These are phyloP conservation scores for Casuarius casuarius DNA, from an alignment of 2,113 vertebrate species.

Conservation along the genomic window DNA sequence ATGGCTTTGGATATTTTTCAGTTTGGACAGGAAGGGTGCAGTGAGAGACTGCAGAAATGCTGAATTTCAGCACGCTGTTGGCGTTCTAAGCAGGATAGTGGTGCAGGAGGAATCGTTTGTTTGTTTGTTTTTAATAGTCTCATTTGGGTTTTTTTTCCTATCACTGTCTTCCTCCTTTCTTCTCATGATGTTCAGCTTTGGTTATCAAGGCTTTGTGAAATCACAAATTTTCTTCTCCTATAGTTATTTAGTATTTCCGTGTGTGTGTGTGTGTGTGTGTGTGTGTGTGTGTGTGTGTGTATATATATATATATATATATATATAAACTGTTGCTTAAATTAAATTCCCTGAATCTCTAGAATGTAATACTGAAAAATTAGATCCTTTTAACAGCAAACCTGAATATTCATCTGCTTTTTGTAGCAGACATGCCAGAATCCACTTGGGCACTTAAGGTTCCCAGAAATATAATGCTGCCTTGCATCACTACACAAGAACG, in stretches of 20 bases:
- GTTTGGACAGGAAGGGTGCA: neutral
- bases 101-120: neutral
- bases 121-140: neutral
- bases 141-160: neutral
- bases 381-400: neutral
- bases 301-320: neutral
- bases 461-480: neutral
- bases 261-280: neutral
- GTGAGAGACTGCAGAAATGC: neutral
- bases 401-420: neutral
- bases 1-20: neutral
- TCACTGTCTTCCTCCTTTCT: neutral
- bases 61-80: neutral
- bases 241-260: neutral
- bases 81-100: neutral
- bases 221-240: neutral
- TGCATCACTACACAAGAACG: neutral
- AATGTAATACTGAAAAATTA: neutral
- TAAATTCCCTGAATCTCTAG: neutral
- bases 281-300: neutral
- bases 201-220: neutral
- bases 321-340: neutral
- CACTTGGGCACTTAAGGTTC: accelerated
- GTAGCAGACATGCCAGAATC: neutral
- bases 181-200: too few species aligned